These are phyloP conservation scores for Crypturellus undulatus DNA, from an alignment of 2,113 vertebrate genomes.

Conservation along the genomic window DNA sequence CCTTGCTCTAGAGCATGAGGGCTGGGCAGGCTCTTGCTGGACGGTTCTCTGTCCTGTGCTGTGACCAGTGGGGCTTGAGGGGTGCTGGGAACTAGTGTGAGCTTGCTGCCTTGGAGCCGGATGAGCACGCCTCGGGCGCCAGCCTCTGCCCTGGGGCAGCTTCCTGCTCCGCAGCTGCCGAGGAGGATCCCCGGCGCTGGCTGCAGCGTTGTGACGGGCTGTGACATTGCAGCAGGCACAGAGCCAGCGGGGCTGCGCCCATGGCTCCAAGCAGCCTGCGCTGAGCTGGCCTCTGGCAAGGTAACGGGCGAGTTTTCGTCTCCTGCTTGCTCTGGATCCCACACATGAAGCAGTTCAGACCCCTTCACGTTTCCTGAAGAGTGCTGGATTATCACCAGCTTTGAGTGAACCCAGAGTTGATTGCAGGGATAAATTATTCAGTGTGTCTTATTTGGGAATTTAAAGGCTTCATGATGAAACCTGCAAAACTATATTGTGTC, in stretches of 20 bases:
- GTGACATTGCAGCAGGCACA: background rate
- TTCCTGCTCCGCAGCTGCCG: background rate
- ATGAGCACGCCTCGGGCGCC: background rate
- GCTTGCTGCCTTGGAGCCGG: rapidly evolving
- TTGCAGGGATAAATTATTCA: constrained; percentile 79
- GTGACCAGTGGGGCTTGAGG: background rate
- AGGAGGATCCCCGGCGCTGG: rapidly evolving
- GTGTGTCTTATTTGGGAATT: constrained; percentile 76
- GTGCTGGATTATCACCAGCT: constrained; percentile 34
- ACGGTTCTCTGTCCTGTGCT: rapidly evolving
- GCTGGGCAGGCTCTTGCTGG: background rate
- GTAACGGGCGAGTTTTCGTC: background rate
- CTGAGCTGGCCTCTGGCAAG: background rate
- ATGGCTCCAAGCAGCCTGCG: background rate
- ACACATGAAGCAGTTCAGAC: background rate
- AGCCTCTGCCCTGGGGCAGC: rapidly evolving
- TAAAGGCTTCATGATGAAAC: constrained; percentile 73
- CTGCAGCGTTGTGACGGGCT: background rate
- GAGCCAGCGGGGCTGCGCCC: background rate
- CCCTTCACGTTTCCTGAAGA: background rate
- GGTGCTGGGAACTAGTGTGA: background rate
- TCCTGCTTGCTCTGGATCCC: background rate
- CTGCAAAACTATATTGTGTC: constrained; percentile 72
- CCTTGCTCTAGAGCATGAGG: background rate
- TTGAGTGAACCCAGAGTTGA: constrained; percentile 69